Conservation (phyloP, 2,797 vertebrate species). For the Buceros bicornis region DNA sequence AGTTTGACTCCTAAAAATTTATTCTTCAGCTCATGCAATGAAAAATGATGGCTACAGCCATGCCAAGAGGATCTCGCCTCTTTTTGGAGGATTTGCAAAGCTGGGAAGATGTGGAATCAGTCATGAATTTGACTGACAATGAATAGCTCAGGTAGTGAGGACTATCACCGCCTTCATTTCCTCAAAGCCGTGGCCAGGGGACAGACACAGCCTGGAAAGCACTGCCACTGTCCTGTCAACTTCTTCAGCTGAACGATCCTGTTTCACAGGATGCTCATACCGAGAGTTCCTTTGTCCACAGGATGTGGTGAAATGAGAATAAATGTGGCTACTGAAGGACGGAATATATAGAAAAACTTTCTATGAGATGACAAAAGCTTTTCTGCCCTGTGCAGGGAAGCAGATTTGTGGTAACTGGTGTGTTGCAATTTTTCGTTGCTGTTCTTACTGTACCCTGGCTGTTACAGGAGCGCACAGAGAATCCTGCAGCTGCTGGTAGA, state of each 20-base stretch:
- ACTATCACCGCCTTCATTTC: accelerated
- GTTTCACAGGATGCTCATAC: neutral
- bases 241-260: too few species aligned
- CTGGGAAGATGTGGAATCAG: neutral
- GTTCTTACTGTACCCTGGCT: accelerated
- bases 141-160: neutral
- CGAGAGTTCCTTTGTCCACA: too few species aligned
- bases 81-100: neutral
- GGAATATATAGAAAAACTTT: neutral
- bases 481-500: neutral
- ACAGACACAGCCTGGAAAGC: neutral
- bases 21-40: neutral
- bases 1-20: neutral
- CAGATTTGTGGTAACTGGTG: neutral
- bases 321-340: neutral
- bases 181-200: neutral
- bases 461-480: neutral
- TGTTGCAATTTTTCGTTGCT: neutral
- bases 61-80: neutral
- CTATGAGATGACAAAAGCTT: accelerated
- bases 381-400: too few species aligned
- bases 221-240: accelerated
- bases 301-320: neutral
- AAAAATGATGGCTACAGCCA: neutral
- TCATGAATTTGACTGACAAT: neutral